Evolutionary conservation across 2,113 vertebrate genomes (phyloP).

Genomic region (Arenaria interpres): DNA sequence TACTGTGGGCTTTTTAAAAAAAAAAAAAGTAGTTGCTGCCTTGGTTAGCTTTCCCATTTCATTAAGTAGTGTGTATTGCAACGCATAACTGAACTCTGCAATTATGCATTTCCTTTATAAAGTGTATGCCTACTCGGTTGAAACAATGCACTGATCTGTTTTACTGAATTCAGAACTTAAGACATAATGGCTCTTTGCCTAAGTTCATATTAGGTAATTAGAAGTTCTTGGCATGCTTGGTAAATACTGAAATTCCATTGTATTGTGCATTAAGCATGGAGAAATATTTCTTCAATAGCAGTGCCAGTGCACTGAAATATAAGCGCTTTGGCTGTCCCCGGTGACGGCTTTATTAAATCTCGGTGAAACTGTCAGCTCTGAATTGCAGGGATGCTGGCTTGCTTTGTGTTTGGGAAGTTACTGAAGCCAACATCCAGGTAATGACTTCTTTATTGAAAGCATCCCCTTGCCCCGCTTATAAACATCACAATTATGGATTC

Average conservation of each 20-base stretch:
- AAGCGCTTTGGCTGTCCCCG: neutral
- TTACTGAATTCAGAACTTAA: slow-evolving; percentile 36
- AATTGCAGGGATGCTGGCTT: neutral
- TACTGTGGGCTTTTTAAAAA: neutral
- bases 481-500: neutral
- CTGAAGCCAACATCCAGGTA: neutral
- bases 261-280: slow-evolving; percentile 24
- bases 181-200: slow-evolving; percentile 46
- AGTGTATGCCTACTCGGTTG: neutral
- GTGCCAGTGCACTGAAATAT: neutral
- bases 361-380: neutral
- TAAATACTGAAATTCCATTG: slow-evolving; percentile 50
- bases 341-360: slow-evolving; percentile 23
- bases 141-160: slow-evolving; percentile 25
- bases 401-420: neutral
- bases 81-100: neutral
- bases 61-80: neutral
- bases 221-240: slow-evolving; percentile 41
- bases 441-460: neutral
- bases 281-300: slow-evolving; percentile 28
- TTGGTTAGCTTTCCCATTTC: neutral
- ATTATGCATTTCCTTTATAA: slow-evolving; percentile 23
- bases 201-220: slow-evolving; percentile 53
- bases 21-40: neutral
- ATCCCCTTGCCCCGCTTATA: neutral